These are phyloP conservation scores for Bradypodion pumilum DNA, from an alignment of 2,797 vertebrate genomes.

Conservation along the genomic window DNA sequence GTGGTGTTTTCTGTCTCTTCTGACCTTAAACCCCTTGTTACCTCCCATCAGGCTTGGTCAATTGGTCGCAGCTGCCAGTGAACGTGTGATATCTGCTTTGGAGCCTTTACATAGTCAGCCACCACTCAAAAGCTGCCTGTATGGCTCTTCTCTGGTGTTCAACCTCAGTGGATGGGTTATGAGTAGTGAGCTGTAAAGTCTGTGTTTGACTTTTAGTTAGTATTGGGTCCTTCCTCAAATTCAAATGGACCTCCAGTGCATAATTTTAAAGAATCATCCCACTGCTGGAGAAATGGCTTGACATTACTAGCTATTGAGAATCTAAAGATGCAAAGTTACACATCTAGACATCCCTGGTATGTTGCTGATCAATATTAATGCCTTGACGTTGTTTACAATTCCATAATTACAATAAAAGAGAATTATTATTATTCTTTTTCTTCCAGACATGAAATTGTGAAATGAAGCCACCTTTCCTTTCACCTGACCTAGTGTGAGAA, in stretches of 20 bases:
- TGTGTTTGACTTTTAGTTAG: neutral
- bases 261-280: neutral
- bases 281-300: neutral
- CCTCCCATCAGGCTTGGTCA: no score
- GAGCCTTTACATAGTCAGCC: no score
- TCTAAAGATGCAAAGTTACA: neutral
- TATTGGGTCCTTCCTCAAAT: neutral
- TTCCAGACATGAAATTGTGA: no score
- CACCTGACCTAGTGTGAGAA: no score
- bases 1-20: no score
- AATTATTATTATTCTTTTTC: no score
- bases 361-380: neutral
- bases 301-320: neutral
- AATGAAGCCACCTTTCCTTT: no score
- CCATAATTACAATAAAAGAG: constrained; percentile 3
- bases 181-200: neutral
- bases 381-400: constrained; percentile 7
- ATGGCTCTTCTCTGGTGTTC: neutral
- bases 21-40: no score
- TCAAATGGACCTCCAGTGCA: neutral
- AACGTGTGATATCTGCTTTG: no score
- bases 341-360: neutral
- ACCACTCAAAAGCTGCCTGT: no score
- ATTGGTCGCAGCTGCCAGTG: no score
- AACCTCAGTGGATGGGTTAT: neutral